A percentile compares a stretch with the other conserved stretches of the same genome.
Evolutionary conservation across 2,888 invertebrate species (phyloP).

Genomic region (Lithophane leautieri): DNA sequence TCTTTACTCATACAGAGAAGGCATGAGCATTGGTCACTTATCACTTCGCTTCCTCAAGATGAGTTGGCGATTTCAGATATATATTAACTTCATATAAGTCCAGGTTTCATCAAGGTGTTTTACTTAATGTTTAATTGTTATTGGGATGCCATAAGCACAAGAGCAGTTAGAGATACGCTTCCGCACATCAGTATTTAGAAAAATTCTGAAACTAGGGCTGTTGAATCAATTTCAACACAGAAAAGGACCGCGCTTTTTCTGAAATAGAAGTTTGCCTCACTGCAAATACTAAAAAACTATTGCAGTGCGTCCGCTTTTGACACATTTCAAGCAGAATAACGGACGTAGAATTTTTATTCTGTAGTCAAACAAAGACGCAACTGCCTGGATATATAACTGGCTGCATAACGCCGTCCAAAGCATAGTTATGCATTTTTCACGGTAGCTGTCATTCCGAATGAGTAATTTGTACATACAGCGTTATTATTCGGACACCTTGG

Average conservation of each 20-base stretch:
- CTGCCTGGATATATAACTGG: conserved; percentile 26
- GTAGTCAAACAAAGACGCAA: conserved; percentile 47
- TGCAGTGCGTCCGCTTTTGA: conserved; percentile 38
- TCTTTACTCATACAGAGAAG: too few relatives aligned
- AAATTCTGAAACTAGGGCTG: neutral
- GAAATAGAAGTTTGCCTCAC: conserved; percentile 26
- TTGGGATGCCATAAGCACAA: neutral
- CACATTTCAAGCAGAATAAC: conserved; percentile 51
- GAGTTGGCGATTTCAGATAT: too few relatives aligned
- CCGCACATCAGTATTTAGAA: neutral
- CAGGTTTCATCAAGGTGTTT: too few relatives aligned
- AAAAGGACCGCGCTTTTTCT: neutral
- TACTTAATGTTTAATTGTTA: too few relatives aligned
- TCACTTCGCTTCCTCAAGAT: too few relatives aligned
- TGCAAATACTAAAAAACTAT: conserved; percentile 41
- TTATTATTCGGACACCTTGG: conserved; percentile 81
- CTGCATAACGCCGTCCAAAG: conserved; percentile 71
- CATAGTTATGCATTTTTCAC: conserved; percentile 84
- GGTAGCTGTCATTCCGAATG: conserved; percentile 80
- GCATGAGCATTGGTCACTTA: too few relatives aligned
- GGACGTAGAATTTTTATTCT: conserved; percentile 43
- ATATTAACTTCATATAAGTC: too few relatives aligned
- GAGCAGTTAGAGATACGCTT: neutral
- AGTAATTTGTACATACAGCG: conserved; percentile 80
- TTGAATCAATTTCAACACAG: neutral